Conservation (phyloP, 2,113 vertebrate genomes). For the Papio anubis region DNA sequence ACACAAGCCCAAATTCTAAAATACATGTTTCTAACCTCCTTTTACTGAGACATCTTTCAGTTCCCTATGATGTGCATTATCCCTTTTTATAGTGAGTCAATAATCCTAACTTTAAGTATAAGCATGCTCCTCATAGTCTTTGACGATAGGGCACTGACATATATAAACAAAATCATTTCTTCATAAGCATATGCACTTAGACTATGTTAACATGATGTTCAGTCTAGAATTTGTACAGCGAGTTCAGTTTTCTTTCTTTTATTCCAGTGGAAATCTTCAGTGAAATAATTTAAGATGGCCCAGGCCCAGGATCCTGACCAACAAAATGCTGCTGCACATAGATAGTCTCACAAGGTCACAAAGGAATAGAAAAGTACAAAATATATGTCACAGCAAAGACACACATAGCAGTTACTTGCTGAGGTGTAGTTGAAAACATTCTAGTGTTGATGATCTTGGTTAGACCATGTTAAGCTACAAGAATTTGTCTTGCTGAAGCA, state of each 20-base stretch:
- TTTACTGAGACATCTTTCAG: neutral
- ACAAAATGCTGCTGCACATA: fast-evolving
- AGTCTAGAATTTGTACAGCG: neutral
- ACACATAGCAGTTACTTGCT: neutral
- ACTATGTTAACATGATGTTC: neutral
- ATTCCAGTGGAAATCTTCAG: neutral
- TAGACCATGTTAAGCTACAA: neutral
- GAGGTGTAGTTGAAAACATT: neutral
- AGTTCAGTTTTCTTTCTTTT: neutral
- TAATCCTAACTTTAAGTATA: neutral
- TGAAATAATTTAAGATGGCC: neutral
- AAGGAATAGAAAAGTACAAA: neutral
- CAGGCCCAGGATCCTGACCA: fast-evolving
- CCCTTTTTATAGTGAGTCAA: neutral
- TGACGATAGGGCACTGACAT: neutral
- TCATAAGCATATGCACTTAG: neutral
- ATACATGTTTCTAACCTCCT: neutral
- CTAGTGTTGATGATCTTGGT: neutral
- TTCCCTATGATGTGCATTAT: neutral
- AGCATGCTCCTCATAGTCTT: neutral
- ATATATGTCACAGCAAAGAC: neutral
- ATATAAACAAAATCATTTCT: neutral
- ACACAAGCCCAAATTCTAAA: neutral
- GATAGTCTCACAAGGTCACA: neutral
- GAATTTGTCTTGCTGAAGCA: neutral